Base-by-base conservation (phyloP, 2,113 vertebrate genomes). In the Ophthalmolycus amberensis region DNA sequence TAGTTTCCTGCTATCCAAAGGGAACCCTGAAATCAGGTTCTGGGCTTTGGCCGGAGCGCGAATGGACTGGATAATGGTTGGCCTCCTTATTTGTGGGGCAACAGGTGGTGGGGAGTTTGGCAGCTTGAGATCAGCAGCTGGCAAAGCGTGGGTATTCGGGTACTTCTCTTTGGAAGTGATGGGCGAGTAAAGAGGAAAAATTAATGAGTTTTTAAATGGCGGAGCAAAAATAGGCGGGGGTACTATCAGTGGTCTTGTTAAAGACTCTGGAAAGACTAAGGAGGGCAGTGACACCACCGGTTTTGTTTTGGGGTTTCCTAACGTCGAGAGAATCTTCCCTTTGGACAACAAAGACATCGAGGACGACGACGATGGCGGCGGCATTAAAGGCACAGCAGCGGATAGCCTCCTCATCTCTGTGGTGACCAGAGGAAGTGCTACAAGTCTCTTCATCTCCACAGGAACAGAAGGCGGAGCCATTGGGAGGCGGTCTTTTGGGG, bases 1-100 rank as follows among this genome's bases (percentile, higher is more conserved):
- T 0, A 94, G 94, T 85, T 96, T 97, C 62, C 96, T 97, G 63
- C 95, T 90, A 37, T 98, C 96, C 0, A 94, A 91, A 37, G 94
- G 88, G 0, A 95, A 88, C 0, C 91, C 71, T 60, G 93, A 78
- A 29, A 88, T 59, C 0, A 92, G 90, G 5, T 88, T 52, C 1
- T 91, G 88, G 32, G 84, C 69, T 54, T 92, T 90, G 25, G 80
- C 65, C 0, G 89, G 83, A 29, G 92, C 73, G 7, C 86, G 88
- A 27, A 89, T 91, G 44, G 95, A 25, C 81, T 97, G 97, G 74
- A 96, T 95, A 0, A 97, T 91, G 7, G 92, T 80, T n/a, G 94
- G 95, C 73, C 94, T 92, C 67, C 90, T 91, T 15, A 89, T 52
- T 40, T 92, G 92, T 9, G 90, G 85, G 27, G 73, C 73, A 3